A percentile compares a stretch with the other conserved stretches of the same genome.
phyloP scores from a whole-genome alignment of 2,797 vertebrate species.

The Phyllotis vaccarum region DNA sequence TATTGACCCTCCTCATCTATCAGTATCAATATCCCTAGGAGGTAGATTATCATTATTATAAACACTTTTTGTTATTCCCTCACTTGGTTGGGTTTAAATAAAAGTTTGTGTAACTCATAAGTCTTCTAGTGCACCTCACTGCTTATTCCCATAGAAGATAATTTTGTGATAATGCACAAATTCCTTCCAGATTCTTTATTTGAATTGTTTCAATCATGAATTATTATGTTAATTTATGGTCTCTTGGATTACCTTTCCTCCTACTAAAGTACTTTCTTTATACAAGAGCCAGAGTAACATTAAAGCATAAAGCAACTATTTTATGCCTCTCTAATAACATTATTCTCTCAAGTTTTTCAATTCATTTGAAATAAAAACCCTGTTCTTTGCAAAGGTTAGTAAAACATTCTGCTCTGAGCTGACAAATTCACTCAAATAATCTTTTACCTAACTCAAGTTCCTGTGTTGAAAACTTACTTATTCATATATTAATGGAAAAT shows the following conservation, averaged over 20 bases:
- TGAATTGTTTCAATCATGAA: not conserved
- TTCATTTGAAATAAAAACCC: not conserved
- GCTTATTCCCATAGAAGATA: not conserved
- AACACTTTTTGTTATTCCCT: not conserved
- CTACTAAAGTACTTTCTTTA: constrained; percentile 33
- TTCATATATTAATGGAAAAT: not conserved
- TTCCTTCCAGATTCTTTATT: not conserved
- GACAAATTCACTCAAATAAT: not conserved
- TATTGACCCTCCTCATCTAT: not conserved
- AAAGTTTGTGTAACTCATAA: not conserved
- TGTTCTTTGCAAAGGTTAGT: not conserved
- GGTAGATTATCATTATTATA: not conserved
- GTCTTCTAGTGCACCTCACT: not conserved
- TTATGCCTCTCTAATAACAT: not conserved
- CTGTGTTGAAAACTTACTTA: not conserved
- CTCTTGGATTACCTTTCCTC: not conserved
- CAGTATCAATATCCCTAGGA: not conserved
- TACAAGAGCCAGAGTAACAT: not conserved
- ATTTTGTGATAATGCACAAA: not conserved
- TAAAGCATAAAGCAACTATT: not conserved
- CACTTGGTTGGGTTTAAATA: not conserved
- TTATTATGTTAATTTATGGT: not conserved
- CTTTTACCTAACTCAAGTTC: not conserved
- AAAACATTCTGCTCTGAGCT: not conserved
- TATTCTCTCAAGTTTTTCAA: not conserved